A percentile compares a stretch with the other conserved stretches of the same genome.
Conservation (phyloP, 2,888 invertebrate species). For the Chaetoderma sp. region DNA sequence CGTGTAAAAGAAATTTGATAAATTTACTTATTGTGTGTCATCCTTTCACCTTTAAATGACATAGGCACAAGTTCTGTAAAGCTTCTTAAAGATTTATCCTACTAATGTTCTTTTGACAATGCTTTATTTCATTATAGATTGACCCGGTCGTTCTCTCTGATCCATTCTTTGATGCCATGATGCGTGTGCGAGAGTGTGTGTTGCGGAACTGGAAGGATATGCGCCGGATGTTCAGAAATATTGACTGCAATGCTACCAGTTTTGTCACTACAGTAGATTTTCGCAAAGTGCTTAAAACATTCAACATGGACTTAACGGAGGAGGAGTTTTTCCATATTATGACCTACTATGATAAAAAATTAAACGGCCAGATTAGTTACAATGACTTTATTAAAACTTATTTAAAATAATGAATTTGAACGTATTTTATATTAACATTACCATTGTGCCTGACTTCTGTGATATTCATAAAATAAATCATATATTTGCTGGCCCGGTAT, state of each 20-base stretch:
- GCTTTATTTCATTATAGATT: conserved; percentile 26
- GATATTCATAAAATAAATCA: no score
- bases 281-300: conserved; percentile 55
- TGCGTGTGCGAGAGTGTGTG: conserved; percentile 53
- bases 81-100: no score
- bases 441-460: no score
- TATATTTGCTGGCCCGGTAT: no score
- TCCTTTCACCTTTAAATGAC: no score
- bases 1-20: no score
- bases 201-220: conserved; percentile 65
- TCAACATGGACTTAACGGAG: conserved; percentile 61
- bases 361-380: conserved; percentile 59
- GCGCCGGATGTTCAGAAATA: conserved; percentile 53
- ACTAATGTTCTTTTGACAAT: no score
- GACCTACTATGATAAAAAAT: conserved; percentile 56
- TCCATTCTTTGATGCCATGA: conserved; percentile 43
- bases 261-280: conserved; percentile 53
- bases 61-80: no score
- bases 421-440: not conserved
- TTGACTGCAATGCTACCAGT: conserved; percentile 50
- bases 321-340: conserved; percentile 63
- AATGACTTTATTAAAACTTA: conserved; percentile 64
- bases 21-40: no score
- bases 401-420: conserved; percentile 38
- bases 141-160: not conserved